These are phyloP conservation scores for Andrena camellia DNA, from an alignment of 2,888 invertebrate genomes.

Conservation along the genomic window DNA sequence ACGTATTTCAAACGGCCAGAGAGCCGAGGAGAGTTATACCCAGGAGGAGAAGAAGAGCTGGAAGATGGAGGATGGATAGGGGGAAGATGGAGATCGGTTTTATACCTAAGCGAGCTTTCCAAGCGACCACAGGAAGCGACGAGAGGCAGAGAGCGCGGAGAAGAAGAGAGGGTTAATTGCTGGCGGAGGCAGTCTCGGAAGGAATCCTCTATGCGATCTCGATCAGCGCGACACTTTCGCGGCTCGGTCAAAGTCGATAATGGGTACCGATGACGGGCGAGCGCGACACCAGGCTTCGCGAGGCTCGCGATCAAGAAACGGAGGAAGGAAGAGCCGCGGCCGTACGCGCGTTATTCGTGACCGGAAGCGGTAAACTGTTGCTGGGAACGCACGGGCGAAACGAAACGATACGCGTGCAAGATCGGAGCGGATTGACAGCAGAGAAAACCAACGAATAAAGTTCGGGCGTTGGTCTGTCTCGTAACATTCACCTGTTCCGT, in stretches of 20 bases:
- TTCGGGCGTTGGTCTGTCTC: slow-evolving; percentile 81
- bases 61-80: not conserved
- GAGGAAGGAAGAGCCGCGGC: slow-evolving; percentile 6
- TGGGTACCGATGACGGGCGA: slow-evolving; percentile 8
- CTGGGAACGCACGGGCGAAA: not conserved
- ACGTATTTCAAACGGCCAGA: not conserved
- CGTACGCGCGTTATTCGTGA: slow-evolving; percentile 13
- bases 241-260: slow-evolving; percentile 20
- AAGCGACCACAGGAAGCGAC: not conserved
- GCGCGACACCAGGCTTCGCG: not conserved
- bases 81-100: not conserved
- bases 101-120: not conserved
- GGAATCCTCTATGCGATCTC: not conserved
- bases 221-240: slow-evolving; percentile 23
- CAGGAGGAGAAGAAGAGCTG: not conserved
- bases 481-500: slow-evolving; percentile 82
- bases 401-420: slow-evolving; percentile 10
- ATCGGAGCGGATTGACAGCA: slow-evolving; percentile 46
- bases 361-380: slow-evolving; percentile 2
- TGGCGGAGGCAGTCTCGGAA: not conserved
- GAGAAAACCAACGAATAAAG: slow-evolving; percentile 64
- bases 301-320: not conserved
- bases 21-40: not conserved
- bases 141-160: not conserved
- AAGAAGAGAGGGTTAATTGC: not conserved